A percentile compares a stretch with the other conserved stretches of the same genome.
phyloP scores from a whole-genome alignment of 2,113 vertebrate species.

The Nothobranchius kuhntae region DNA sequence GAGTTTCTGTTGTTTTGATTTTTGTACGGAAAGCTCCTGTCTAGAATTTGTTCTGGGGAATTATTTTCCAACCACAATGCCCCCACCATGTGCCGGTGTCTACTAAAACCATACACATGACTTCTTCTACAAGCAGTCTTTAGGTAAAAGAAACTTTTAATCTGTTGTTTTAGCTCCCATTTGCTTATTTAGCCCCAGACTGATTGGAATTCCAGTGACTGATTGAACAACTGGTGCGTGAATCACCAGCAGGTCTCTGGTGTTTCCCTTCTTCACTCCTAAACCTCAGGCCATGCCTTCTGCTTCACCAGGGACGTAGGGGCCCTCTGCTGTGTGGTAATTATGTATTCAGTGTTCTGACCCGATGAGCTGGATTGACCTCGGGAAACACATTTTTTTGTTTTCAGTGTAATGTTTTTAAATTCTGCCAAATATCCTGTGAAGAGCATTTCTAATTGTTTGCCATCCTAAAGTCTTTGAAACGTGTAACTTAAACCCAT shows the following conservation, averaged over 20 bases:
- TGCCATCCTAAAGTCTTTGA: no score
- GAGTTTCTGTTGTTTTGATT: constrained; percentile 16
- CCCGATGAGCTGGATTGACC: constrained; percentile 9
- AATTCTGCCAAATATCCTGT: not conserved
- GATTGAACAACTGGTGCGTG: constrained; percentile 12
- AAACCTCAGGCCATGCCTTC: not conserved
- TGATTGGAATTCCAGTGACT: constrained; percentile 16
- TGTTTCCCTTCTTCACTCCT: not conserved
- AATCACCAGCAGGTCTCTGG: not conserved
- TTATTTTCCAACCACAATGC: not conserved
- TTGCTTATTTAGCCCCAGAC: constrained; percentile 28
- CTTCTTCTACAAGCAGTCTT: constrained; percentile 17
- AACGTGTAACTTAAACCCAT: no score
- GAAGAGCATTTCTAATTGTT: not conserved
- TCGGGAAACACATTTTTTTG: not conserved
- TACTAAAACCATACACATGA: constrained; percentile 2
- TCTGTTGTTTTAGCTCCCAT: constrained; percentile 27
- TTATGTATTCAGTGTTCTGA: constrained; percentile 12
- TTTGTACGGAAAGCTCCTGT: constrained; percentile 18
- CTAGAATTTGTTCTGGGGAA: constrained; percentile 7
- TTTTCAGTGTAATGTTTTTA: not conserved
- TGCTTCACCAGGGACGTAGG: not conserved
- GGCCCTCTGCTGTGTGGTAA: not conserved
- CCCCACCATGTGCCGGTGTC: constrained; percentile 7
- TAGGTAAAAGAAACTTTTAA: constrained; percentile 31